phyloP scores from a whole-genome alignment of 1,140 invertebrate species.

The Heliconius himera region DNA sequence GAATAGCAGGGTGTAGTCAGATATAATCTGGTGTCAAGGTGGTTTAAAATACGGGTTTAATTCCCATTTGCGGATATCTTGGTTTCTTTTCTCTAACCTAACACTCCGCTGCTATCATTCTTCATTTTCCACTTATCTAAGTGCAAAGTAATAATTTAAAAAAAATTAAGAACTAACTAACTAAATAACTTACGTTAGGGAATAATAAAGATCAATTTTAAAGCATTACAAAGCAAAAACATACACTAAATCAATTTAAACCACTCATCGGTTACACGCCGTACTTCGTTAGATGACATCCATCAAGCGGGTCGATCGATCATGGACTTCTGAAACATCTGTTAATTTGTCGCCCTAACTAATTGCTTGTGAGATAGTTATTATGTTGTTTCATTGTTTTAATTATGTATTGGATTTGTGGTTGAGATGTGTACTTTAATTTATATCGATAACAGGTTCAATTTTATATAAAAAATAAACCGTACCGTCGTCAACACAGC shows the following conservation, averaged over 20 bases:
- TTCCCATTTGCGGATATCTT: no score
- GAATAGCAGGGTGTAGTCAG: no score
- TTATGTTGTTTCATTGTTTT: conserved; percentile 12
- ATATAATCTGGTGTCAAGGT: no score
- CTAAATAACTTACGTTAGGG: not conserved
- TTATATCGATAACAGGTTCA: no score
- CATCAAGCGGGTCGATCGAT: not conserved
- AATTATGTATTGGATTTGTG: not conserved
- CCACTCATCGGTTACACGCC: not conserved
- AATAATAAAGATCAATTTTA: not conserved
- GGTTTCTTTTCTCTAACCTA: no score
- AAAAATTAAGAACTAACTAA: no score
- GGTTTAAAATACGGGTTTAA: no score
- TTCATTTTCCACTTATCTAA: no score
- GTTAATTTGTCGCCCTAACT: conserved; percentile 21
- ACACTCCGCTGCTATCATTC: no score
- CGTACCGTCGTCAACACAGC: no score
- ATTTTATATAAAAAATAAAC: no score
- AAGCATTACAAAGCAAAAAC: not conserved
- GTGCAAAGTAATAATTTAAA: no score
- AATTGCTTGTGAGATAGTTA: not conserved
- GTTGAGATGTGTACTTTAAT: not conserved
- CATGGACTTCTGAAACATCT: conserved; percentile 2
- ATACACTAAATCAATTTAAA: not conserved
- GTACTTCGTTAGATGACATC: conserved; percentile 7